A percentile compares a stretch with the other conserved stretches of the same genome.
Conservation (phyloP, 2,113 vertebrate genomes). For the Clarias batrachus region DNA sequence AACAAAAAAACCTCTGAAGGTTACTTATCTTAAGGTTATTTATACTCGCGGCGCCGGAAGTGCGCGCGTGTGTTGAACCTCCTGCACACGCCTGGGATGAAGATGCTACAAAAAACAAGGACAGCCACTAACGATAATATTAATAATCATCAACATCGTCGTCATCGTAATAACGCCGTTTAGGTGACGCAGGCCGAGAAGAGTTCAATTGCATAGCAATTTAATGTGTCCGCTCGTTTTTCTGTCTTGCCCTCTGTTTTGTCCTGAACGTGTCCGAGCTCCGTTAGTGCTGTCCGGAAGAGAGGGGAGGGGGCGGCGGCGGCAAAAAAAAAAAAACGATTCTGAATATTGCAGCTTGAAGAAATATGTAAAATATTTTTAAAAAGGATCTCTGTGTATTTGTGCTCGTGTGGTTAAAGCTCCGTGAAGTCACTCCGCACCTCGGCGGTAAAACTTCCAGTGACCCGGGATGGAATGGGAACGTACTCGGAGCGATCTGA, state of each 20-base stretch:
- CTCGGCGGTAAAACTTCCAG: not conserved
- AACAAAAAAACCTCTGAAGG: slow-evolving; percentile 34
- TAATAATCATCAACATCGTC: slow-evolving; percentile 15
- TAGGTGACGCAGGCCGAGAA: slow-evolving; percentile 73
- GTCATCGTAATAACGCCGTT: slow-evolving; percentile 29
- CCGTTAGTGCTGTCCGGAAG: not conserved
- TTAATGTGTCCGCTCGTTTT: slow-evolving; percentile 76
- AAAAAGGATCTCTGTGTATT: not conserved
- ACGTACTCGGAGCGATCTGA: no score
- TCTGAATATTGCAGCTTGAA: not conserved
- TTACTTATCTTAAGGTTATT: slow-evolving; percentile 34
- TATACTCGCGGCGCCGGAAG: slow-evolving; percentile 30
- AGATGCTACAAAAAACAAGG: slow-evolving; percentile 43
- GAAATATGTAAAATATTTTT: not conserved
- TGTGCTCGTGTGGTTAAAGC: not conserved
- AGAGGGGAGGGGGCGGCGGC: no score
- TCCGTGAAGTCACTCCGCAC: not conserved
- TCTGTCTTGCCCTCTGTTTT: slow-evolving; percentile 4
- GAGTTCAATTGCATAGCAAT: slow-evolving; percentile 82
- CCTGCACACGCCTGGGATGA: slow-evolving; percentile 18
- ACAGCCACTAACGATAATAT: slow-evolving; percentile 4
- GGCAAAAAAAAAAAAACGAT: no score
- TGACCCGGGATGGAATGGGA: no score
- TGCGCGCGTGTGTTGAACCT: not conserved
- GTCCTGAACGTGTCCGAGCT: not conserved